phyloP scores from a whole-genome alignment of 1,140 invertebrate species.

The Drosophila kikkawai region DNA sequence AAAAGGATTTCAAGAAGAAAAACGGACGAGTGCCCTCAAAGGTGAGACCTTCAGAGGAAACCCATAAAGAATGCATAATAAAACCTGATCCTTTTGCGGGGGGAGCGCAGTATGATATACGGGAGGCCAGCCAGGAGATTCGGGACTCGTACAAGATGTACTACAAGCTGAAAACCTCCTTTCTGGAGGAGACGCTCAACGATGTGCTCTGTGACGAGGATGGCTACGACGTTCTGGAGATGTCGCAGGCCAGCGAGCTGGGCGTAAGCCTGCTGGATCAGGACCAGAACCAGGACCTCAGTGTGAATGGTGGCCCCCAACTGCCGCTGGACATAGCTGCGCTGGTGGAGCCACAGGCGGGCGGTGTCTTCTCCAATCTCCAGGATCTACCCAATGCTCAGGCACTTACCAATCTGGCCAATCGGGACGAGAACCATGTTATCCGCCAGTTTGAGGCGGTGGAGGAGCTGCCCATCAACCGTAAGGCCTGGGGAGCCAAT shows the following conservation, averaged over 20 bases:
- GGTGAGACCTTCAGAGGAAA: conserved; percentile 82
- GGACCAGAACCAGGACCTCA: conserved; percentile 24
- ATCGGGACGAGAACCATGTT: conserved; percentile 66
- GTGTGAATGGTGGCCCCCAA: conserved; percentile 59
- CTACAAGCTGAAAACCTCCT: conserved; percentile 91
- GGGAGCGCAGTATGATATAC: conserved; percentile 89
- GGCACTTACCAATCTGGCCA: conserved; percentile 55
- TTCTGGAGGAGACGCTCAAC: conserved; percentile 89
- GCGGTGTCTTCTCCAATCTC: conserved; percentile 18
- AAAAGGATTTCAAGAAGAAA: conserved; percentile 90
- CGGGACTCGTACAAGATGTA: conserved; percentile 92
- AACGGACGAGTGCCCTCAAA: conserved; percentile 90
- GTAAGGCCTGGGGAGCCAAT: conserved; percentile 87
- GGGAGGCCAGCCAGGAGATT: conserved; percentile 89
- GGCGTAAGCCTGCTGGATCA: conserved; percentile 46
- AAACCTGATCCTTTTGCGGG: background rate
- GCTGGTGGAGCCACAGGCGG: conserved; percentile 42
- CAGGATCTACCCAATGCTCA: conserved; percentile 43
- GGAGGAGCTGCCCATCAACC: conserved; percentile 73
- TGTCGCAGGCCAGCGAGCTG: conserved; percentile 69
- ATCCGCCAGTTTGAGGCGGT: conserved; percentile 70
- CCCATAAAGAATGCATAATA: background rate
- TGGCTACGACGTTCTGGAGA: conserved; percentile 82
- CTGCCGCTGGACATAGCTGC: conserved; percentile 65
- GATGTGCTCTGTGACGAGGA: conserved; percentile 85